Percentiles rank a stretch among this genome's conserved stretches.
Conservation (phyloP, 2,797 vertebrate genomes). For the Salmo trutta region DNA sequence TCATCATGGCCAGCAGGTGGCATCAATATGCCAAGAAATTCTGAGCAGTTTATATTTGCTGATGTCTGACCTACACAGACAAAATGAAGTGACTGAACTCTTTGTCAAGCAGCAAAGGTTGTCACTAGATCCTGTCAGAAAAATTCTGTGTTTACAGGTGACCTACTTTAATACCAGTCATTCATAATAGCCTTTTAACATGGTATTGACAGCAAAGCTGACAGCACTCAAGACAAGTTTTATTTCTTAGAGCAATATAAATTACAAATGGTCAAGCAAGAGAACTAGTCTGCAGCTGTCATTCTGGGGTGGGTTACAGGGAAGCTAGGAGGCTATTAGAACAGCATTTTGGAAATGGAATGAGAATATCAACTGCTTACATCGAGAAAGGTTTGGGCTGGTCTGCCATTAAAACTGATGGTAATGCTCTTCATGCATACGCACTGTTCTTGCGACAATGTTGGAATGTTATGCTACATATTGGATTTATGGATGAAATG, state of each 20-base stretch:
- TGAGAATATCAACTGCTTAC: slow-evolving; percentile 12
- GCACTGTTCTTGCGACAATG: slow-evolving; percentile 14
- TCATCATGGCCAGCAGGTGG: not conserved
- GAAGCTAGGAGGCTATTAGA: slow-evolving; percentile 15
- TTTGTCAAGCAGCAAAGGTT: slow-evolving; percentile 1
- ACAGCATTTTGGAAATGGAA: slow-evolving; percentile 15
- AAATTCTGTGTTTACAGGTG: slow-evolving; percentile 14
- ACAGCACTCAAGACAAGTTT: not conserved
- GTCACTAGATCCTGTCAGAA: slow-evolving; percentile 5
- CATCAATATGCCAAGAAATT: not conserved
- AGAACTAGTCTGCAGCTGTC: slow-evolving; percentile 25
- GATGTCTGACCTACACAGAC: not conserved
- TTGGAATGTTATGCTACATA: slow-evolving; percentile 17
- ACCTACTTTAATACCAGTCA: not conserved
- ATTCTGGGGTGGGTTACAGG: not conserved
- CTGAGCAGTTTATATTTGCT: no score
- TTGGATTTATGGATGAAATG: slow-evolving; percentile 21
- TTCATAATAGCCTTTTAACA: slow-evolving; percentile 24
- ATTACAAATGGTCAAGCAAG: not conserved
- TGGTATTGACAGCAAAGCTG: slow-evolving; percentile 14
- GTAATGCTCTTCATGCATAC: slow-evolving; percentile 5
- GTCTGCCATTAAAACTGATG: slow-evolving; percentile 10
- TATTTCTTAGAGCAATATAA: slow-evolving; percentile 25
- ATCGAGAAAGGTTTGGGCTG: slow-evolving; percentile 19
- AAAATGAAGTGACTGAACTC: slow-evolving; percentile 14